Conservation (phyloP, 2,113 vertebrate species). For the Vireo altiloquus region DNA sequence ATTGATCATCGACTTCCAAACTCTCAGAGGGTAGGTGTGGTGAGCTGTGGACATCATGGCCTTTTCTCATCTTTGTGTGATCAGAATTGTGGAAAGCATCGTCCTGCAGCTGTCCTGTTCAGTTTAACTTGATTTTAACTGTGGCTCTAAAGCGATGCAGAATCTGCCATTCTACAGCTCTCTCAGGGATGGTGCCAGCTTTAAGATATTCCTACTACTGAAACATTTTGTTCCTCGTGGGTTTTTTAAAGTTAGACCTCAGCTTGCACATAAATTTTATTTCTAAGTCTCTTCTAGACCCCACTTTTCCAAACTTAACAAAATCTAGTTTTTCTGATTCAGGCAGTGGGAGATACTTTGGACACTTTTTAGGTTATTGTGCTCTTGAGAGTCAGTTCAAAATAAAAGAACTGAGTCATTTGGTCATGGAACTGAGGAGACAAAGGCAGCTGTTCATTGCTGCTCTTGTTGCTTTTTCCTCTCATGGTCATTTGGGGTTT, state of each 20-base stretch:
- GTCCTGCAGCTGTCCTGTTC: not conserved
- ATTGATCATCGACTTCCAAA: slow-evolving; percentile 71
- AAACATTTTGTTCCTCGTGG: not conserved
- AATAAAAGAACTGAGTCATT: not conserved
- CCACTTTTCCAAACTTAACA: not conserved
- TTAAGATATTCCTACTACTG: not conserved
- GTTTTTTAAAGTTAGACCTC: not conserved
- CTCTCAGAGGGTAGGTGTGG: slow-evolving; percentile 80
- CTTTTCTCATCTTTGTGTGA: not conserved
- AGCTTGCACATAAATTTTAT: not conserved
- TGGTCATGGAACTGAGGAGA: not conserved
- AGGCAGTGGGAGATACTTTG: not conserved
- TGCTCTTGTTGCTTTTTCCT: not conserved
- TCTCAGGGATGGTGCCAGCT: not conserved
- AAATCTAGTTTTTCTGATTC: not conserved
- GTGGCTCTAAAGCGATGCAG: not conserved
- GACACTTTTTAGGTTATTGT: not conserved
- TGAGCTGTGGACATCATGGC: not conserved
- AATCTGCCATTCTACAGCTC: not conserved
- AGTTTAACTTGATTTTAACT: not conserved
- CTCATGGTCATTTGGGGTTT: not conserved
- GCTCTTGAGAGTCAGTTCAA: not conserved
- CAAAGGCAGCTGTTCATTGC: not conserved
- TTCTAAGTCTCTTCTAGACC: not conserved
- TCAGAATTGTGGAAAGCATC: not conserved